Conservation (phyloP, 2,113 vertebrate genomes). For the Bujurquina vittata region DNA sequence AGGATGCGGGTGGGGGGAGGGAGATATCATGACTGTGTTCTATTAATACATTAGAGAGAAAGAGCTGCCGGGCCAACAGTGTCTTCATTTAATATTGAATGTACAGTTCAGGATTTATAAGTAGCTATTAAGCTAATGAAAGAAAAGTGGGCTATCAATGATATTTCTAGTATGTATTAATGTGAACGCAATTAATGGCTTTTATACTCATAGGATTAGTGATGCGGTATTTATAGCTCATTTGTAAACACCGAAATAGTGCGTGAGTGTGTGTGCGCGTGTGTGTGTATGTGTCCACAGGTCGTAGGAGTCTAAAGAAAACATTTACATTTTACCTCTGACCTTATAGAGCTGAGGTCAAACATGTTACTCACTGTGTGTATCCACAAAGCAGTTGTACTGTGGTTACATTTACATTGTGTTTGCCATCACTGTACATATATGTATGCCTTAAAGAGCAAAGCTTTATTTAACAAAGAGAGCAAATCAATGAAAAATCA, state of each 20-base stretch:
- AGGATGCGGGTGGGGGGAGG: constrained; percentile 52
- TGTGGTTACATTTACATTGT: not conserved
- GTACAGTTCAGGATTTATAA: constrained; percentile 48
- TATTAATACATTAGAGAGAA: constrained; percentile 91
- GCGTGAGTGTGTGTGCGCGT: not conserved
- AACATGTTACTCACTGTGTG: not conserved
- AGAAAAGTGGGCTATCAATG: constrained; percentile 35
- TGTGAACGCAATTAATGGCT: constrained; percentile 21
- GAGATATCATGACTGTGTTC: constrained; percentile 82
- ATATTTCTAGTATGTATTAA: constrained; percentile 17
- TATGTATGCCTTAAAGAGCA: not conserved
- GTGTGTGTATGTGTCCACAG: not conserved
- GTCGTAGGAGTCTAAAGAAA: not conserved
- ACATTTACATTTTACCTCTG: constrained; percentile 6
- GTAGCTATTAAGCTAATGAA: constrained; percentile 48
- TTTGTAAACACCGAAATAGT: constrained; percentile 51
- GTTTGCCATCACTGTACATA: not conserved
- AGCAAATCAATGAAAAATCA: not conserved
- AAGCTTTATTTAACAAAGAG: not conserved
- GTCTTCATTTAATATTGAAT: constrained; percentile 63
- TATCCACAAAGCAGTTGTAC: not conserved
- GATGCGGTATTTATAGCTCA: constrained; percentile 39
- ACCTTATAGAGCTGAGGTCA: not conserved
- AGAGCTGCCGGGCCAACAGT: constrained; percentile 77
- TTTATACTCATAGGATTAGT: constrained; percentile 21